These are phyloP conservation scores for Antennarius maculatus DNA, from an alignment of 2,797 vertebrate species.

Conservation along the genomic window DNA sequence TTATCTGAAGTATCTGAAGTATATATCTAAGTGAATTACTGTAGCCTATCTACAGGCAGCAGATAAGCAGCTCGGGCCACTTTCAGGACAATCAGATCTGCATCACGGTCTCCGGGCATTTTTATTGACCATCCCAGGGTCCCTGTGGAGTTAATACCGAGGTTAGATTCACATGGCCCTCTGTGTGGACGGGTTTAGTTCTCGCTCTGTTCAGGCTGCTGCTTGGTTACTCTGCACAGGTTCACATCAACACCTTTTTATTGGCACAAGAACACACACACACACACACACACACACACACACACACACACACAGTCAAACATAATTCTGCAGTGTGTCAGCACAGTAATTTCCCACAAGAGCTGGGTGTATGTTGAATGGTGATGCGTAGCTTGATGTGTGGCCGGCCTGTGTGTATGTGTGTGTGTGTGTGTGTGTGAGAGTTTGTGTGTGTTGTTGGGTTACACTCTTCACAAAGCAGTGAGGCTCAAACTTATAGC, in stretches of 20 bases:
- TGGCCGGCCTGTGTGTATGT: conserved; percentile 3
- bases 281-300: conserved; percentile 9
- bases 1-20: conserved; percentile 72
- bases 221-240: conserved; percentile 55
- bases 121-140: conserved; percentile 63
- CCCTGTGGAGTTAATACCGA: conserved; percentile 56
- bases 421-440: conserved; percentile 32
- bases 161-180: conserved; percentile 26
- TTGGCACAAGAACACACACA: conserved; percentile 23
- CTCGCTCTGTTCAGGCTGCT: conserved; percentile 51
- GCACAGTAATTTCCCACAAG: conserved; percentile 55
- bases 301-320: no score
- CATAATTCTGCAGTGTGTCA: conserved; percentile 6
- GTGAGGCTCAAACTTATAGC: conserved; percentile 3
- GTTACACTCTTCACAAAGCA: conserved; percentile 14
- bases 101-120: conserved; percentile 71
- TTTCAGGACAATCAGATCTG: conserved; percentile 73
- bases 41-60: conserved; percentile 58
- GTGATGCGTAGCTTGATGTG: conserved; percentile 30
- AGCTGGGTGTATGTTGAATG: conserved; percentile 29
- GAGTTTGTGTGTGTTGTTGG: conserved; percentile 25
- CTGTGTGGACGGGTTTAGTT: conserved; percentile 37
- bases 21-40: conserved; percentile 76
- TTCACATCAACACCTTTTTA: conserved; percentile 59
- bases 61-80: conserved; percentile 63